phyloP scores from a whole-genome alignment of 2,113 vertebrate species.

The Rhea pennata region DNA sequence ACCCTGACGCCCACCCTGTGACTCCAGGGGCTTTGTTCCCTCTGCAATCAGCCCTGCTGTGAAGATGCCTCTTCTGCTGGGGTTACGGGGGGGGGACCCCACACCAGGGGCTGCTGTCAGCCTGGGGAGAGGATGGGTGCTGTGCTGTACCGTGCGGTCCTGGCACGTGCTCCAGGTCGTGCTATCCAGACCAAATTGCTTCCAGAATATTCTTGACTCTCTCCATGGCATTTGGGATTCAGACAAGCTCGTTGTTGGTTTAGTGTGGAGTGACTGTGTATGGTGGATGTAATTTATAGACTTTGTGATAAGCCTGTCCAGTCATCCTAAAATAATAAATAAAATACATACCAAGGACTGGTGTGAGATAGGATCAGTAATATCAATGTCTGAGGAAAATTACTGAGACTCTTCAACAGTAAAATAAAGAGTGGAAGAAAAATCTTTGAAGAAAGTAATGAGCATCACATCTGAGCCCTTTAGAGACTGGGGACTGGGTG shows the following conservation, averaged over 20 bases:
- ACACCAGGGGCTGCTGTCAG: not conserved
- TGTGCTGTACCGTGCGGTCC: not conserved
- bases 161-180: accelerated
- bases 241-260: not conserved
- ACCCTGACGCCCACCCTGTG: too few relatives aligned
- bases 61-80: too few relatives aligned
- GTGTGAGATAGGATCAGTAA: constrained; percentile 33
- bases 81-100: not conserved
- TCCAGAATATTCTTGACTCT: not conserved
- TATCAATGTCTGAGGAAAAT: constrained; percentile 16
- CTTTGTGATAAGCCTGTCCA: constrained; percentile 37
- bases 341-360: not conserved
- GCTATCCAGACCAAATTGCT: accelerated
- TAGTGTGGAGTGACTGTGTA: not conserved
- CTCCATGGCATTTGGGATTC: accelerated
- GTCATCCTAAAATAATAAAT: constrained; percentile 54
- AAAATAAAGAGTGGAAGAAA: not conserved
- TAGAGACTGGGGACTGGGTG: not conserved
- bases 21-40: not conserved
- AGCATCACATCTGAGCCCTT: accelerated
- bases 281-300: constrained; percentile 23
- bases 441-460: not conserved
- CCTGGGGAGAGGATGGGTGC: not conserved
- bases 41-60: not conserved
- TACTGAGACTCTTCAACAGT: not conserved